phyloP scores from a whole-genome alignment of 2,888 invertebrate genomes.

The Schrankia costaestrigalis region DNA sequence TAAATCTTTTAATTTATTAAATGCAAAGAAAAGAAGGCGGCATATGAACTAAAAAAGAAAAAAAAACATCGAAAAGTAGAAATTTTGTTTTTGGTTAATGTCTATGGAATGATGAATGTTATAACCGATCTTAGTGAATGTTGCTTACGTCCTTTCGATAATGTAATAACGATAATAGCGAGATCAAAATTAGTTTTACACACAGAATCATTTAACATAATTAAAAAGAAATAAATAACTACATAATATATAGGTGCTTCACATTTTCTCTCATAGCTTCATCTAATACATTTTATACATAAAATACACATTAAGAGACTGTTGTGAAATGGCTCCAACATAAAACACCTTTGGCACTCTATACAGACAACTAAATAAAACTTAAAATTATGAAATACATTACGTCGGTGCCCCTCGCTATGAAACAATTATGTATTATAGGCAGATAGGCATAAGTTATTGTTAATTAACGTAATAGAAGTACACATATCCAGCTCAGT shows the following conservation, averaged over 20 bases:
- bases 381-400: constrained; percentile 39
- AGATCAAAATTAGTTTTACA: no score
- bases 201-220: constrained; percentile 15
- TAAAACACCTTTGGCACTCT: constrained; percentile 51
- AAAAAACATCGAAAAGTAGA: no score
- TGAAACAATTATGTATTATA: constrained; percentile 23
- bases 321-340: constrained; percentile 29
- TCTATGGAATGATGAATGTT: no score
- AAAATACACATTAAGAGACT: constrained; percentile 25
- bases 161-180: no score
- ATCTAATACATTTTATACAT: constrained; percentile 30
- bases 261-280: constrained; percentile 23
- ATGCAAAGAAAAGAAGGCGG: no score
- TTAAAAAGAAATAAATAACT: constrained; percentile 35
- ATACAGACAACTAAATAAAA: constrained; percentile 33
- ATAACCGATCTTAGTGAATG: no score
- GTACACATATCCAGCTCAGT: constrained; percentile 30
- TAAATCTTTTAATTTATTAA: no score
- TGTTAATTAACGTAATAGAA: constrained; percentile 23
- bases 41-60: no score
- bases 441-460: constrained; percentile 26
- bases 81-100: no score
- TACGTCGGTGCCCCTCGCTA: constrained; percentile 34
- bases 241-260: constrained; percentile 31
- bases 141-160: no score